Evolutionary conservation across 2,888 invertebrate genomes (phyloP), one percentile per base, ranked within the genome.

Genomic region (Polydrusus tereticollis): DNA sequence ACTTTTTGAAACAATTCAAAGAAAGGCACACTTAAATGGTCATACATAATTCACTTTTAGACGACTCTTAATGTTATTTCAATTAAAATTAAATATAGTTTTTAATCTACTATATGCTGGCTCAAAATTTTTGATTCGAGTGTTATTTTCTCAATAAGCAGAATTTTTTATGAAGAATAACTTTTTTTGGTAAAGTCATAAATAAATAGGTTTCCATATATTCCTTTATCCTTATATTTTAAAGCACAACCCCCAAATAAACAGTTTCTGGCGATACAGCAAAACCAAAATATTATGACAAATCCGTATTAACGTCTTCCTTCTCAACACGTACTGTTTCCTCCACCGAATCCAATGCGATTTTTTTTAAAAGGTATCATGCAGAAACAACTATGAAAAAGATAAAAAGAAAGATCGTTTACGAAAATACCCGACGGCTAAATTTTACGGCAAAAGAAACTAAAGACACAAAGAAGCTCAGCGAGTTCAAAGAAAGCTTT

Each of bases 341-440:
- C 16, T 26, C 7, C 20, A 47, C 67, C 75, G 43, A 57, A 68
- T 59, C 75, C 62, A 75, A 78, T 76, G 68, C 59, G 76, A 77
- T 78, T 77, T 62, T 59, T 69, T 60, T 55, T 66, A 47, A 72
- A 65, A 74, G 77, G 78, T 76, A 77, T 77, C 75, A 76, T 71
- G 75, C 77, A 69, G 73, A 75, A 73, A 78, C 69, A 76, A 77
- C 76, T 75, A 75, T 65, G 69, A 74, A 75, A 76, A 75, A 77
- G 59, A 59, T 50, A 68, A 58, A 58, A 64, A 33, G 36, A 23
- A n/a, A 38, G 52, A 55, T 55, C 64, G 41, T 41, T 64, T 55
- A 55, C 52, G 23, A 64, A 55, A 64, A 55, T 23, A 55, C 18
- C 64, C 41, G 36, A 3, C 14, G 64, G 52, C 18, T 38, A 70